Evolutionary conservation across 2,888 invertebrate species (phyloP).

Genomic region (Diaperis boleti): DNA sequence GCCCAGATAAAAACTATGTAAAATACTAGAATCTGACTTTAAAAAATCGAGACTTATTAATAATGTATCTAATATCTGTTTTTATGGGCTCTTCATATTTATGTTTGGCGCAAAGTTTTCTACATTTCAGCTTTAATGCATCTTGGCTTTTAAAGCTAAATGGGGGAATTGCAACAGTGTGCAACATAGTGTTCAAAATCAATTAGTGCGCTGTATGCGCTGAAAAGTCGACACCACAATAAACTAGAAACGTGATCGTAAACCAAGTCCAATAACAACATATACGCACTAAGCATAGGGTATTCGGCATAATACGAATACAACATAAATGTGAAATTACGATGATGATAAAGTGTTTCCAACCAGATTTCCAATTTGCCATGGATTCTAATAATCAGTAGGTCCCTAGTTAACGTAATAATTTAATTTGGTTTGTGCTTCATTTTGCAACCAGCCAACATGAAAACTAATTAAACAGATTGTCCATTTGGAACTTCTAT

Average conservation of each 20-base stretch:
- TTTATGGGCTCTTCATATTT: too few species aligned
- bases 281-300: slow-evolving; percentile 30
- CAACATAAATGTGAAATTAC: slow-evolving; percentile 39
- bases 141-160: too few species aligned
- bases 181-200: slow-evolving; percentile 27
- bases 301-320: slow-evolving; percentile 34
- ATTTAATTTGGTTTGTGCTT: slow-evolving; percentile 45
- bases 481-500: slow-evolving; percentile 43
- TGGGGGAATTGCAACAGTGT: neutral
- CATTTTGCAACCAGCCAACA: slow-evolving; percentile 39
- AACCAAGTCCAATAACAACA: slow-evolving; percentile 28
- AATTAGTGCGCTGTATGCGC: slow-evolving; percentile 16
- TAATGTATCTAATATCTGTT: too few species aligned
- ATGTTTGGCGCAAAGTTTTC: too few species aligned
- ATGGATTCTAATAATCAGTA: slow-evolving; percentile 41
- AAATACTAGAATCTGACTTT: too few species aligned
- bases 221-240: slow-evolving; percentile 30
- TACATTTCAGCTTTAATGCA: too few species aligned
- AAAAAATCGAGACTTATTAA: too few species aligned
- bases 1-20: too few species aligned
- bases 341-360: slow-evolving; percentile 38
- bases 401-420: slow-evolving; percentile 45
- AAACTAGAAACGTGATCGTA: slow-evolving; percentile 35
- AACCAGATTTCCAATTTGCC: slow-evolving; percentile 46
- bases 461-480: slow-evolving; percentile 49